phyloP scores from a whole-genome alignment of 2,888 invertebrate species.

The Tenthredo distinguenda region DNA sequence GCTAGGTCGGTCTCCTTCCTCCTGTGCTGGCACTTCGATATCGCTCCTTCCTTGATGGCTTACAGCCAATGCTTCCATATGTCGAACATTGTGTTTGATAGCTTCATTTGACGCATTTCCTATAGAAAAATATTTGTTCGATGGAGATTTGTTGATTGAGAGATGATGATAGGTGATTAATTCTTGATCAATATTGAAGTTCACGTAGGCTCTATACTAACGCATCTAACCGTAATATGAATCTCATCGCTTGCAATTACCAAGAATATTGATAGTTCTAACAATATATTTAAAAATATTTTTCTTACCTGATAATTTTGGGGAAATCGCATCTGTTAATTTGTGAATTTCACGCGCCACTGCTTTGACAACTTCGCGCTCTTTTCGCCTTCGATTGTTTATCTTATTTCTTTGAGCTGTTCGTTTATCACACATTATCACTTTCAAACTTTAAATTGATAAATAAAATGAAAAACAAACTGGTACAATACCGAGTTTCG shows the following conservation, averaged over 20 bases:
- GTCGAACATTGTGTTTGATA: not conserved
- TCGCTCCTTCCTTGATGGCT: conserved; percentile 16
- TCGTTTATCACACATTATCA: no score
- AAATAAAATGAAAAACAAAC: no score
- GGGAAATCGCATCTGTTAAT: not conserved
- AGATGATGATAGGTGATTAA: conserved; percentile 3
- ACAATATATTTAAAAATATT: conserved; percentile 15
- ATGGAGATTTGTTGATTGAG: conserved; percentile 7
- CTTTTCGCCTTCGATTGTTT: not conserved
- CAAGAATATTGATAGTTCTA: conserved; percentile 2
- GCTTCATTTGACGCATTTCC: not conserved
- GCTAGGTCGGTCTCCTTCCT: not conserved
- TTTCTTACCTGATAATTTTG: conserved; percentile 7
- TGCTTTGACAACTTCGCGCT: not conserved
- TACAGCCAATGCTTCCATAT: not conserved
- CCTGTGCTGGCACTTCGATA: conserved; percentile 15
- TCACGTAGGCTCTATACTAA: conserved; percentile 2
- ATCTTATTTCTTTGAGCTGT: not conserved
- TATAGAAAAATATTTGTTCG: conserved; percentile 21
- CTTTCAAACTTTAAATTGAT: no score
- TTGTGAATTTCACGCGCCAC: not conserved
- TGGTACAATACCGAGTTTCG: no score
- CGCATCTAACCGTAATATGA: conserved; percentile 2
- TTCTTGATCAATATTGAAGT: not conserved
- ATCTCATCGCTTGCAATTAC: conserved; percentile 9